Evolutionary conservation across 2,888 invertebrate species (phyloP), one percentile per base, ranked within the genome.

Genomic region (Norana najaformis): DNA sequence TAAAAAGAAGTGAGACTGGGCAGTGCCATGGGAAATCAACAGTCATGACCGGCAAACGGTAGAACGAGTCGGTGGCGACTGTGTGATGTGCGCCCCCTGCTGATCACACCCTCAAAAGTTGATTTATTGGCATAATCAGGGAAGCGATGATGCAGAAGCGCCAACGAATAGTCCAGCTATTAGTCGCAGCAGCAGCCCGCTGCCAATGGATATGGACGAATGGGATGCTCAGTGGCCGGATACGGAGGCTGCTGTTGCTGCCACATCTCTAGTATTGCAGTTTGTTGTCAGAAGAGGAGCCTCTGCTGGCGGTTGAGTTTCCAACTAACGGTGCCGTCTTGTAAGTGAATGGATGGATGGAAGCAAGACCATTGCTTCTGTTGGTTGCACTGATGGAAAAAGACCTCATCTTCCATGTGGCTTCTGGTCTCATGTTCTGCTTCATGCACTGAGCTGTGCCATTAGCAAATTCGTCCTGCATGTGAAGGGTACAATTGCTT

Each of bases 121-220:
- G 69, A 69, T 69, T 69, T 69, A 69, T 69, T 69, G 69, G 69
- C 69, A 69, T 69, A 69, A 69, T 69, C 69, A 69, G 69, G 69
- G n/a, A 69, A 69, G 69, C 69, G 69, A 69, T n/a, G 69, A 69
- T 69, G 69, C 69, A 69, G 69, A 69, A 69, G 69, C 69, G 69
- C 69, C 69, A 69, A 69, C 69, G 69, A 69, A n/a, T 69, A 11
- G 69, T 69, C n/a, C 30, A n/a, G n/a, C 69, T 47, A 47, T 47
- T 69, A 69, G 30, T 69, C 30, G 69, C 69, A 4, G 69, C 69
- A 69, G 69, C 69, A 69, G 69, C 2, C n/a, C 3, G n/a, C 30
- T n/a, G n/a, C 69, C 47, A 2, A 47, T 47, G 47, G 47, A 47
- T 47, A 23, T 47, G 23, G 69, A 69, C 11, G 69, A 69, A 53